A percentile compares a stretch with the other conserved stretches of the same genome.
Conservation (phyloP, 2,888 invertebrate genomes). For the Craniophora ligustri region DNA sequence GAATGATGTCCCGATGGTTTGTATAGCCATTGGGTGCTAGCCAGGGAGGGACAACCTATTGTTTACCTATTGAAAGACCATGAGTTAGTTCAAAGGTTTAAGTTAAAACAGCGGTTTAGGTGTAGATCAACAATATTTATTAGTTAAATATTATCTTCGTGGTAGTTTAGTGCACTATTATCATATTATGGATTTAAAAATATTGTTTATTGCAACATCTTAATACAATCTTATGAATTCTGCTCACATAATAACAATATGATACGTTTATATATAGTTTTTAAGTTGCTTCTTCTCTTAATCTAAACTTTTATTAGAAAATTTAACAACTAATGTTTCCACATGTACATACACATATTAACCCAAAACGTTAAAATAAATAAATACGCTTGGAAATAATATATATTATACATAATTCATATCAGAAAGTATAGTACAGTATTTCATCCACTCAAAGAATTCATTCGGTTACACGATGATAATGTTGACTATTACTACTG, state of each 20-base stretch:
- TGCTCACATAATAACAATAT: conserved; percentile 61
- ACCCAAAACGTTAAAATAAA: conserved; percentile 26
- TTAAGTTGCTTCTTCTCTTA: not conserved
- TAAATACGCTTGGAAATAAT: conserved; percentile 42
- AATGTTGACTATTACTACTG: conserved; percentile 28
- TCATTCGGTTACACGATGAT: conserved; percentile 41
- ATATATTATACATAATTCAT: conserved; percentile 54
- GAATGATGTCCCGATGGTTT: no score
- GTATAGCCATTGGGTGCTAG: no score
- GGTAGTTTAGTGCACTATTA: conserved; percentile 43
- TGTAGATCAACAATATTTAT: conserved; percentile 57
- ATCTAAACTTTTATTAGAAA: conserved; percentile 24
- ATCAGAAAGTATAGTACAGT: conserved; percentile 39
- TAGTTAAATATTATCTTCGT: conserved; percentile 44
- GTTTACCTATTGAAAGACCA: no score
- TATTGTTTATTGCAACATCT: conserved; percentile 45
- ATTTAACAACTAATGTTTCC: conserved; percentile 54
- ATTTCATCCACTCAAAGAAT: conserved; percentile 33
- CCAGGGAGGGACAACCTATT: no score
- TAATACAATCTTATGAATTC: conserved; percentile 63
- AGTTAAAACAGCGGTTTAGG: conserved; percentile 41
- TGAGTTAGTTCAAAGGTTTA: no score
- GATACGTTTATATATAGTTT: conserved; percentile 23
- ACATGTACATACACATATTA: conserved; percentile 30
- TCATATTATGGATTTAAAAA: conserved; percentile 29